phyloP scores from a whole-genome alignment of 2,888 invertebrate genomes.

The Polylopha cassiicola region DNA sequence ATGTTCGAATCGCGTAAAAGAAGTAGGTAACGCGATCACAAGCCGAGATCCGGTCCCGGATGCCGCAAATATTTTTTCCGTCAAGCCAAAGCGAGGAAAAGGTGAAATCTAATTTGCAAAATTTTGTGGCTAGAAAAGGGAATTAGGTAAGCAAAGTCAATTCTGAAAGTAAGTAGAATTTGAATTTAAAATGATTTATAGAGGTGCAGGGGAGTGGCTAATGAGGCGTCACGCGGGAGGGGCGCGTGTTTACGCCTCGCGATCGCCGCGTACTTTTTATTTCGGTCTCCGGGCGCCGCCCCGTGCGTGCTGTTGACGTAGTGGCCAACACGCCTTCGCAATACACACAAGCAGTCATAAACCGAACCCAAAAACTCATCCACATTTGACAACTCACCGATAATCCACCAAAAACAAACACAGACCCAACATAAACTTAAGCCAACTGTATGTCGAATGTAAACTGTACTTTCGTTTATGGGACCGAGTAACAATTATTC shows the following conservation, averaged over 20 bases:
- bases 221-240: slow-evolving; percentile 75
- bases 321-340: slow-evolving; percentile 46
- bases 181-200: slow-evolving; percentile 77
- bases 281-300: slow-evolving; percentile 54
- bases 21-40: slow-evolving; percentile 43
- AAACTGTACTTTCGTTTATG: slow-evolving; percentile 37
- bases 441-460: slow-evolving; percentile 28
- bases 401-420: slow-evolving; percentile 13
- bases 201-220: slow-evolving; percentile 72
- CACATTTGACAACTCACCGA: slow-evolving; percentile 5
- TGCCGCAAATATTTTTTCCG: slow-evolving; percentile 56
- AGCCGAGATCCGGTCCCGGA: slow-evolving; percentile 48
- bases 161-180: slow-evolving; percentile 74
- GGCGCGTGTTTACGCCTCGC: slow-evolving; percentile 68
- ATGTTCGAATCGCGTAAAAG: slow-evolving; percentile 36
- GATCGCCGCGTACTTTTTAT: slow-evolving; percentile 52
- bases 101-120: slow-evolving; percentile 71
- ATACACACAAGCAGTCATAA: slow-evolving; percentile 23
- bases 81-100: slow-evolving; percentile 48
- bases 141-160: slow-evolving; percentile 74
- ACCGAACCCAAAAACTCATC: slow-evolving; percentile 7
- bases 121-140: slow-evolving; percentile 63
- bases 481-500: slow-evolving; percentile 62
- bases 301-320: slow-evolving; percentile 42
- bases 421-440: slow-evolving; percentile 22